These are phyloP conservation scores for Lamprotornis superbus DNA, from an alignment of 2,113 vertebrate species.

Conservation along the genomic window DNA sequence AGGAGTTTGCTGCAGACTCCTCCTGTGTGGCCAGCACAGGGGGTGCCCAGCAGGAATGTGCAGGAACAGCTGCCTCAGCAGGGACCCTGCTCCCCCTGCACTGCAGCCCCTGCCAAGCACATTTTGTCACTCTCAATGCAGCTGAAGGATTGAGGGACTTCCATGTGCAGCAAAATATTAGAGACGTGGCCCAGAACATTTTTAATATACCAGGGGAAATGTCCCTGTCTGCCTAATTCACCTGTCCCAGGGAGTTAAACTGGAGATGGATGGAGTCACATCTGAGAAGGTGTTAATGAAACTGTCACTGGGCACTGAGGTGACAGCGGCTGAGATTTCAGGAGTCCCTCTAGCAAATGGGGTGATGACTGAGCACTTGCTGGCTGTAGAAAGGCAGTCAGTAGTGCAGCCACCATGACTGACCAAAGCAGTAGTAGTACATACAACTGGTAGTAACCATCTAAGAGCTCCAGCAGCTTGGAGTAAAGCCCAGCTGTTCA, in stretches of 20 bases:
- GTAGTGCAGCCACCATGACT: background rate
- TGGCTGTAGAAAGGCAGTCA: background rate
- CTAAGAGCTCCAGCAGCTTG: background rate
- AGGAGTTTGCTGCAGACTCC: background rate
- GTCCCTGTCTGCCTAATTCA: background rate
- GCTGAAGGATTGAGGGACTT: background rate
- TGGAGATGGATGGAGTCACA: background rate
- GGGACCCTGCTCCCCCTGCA: background rate
- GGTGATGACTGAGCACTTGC: background rate
- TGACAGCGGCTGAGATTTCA: background rate
- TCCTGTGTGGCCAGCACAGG: background rate
- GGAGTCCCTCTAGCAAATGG: background rate
- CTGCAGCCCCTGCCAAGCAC: background rate
- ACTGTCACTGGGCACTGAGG: background rate
- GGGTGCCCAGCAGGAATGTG: background rate
- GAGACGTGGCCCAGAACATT: background rate
- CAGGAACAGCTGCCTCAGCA: background rate
- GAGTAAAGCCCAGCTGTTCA: background rate
- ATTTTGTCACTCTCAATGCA: fast-evolving
- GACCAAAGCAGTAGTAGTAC: background rate
- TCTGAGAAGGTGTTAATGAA: background rate
- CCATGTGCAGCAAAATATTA: background rate
- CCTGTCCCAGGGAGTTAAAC: background rate
- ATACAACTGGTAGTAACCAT: background rate
- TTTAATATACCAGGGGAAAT: background rate